Percentiles rank a stretch among this genome's conserved stretches.
phyloP scores from a whole-genome alignment of 2,888 invertebrate genomes.

The Cheilosia vernalis region DNA sequence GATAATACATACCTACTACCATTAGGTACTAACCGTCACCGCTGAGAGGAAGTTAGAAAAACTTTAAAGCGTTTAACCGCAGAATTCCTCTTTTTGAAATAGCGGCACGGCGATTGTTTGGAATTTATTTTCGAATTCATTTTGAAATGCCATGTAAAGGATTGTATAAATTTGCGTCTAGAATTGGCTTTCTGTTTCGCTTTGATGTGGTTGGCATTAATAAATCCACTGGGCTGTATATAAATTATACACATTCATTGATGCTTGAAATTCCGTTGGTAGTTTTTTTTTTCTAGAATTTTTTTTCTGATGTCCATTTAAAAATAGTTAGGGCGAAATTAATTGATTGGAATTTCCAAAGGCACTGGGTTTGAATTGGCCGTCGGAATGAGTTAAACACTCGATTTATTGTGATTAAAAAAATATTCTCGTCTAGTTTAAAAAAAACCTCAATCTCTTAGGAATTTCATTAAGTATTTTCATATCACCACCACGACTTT shows the following conservation, averaged over 20 bases:
- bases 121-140: not conserved
- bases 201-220: conserved; percentile 60
- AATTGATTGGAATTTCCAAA: too few species aligned
- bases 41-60: not conserved
- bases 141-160: conserved; percentile 15
- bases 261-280: conserved; percentile 37
- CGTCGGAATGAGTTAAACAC: too few species aligned
- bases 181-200: not conserved
- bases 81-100: not conserved
- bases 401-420: too few species aligned
- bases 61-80: conserved; percentile 13
- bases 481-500: too few species aligned
- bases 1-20: not conserved
- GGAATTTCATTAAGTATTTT: too few species aligned
- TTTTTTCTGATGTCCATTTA: too few species aligned
- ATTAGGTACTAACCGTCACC: not conserved
- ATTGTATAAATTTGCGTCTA: not conserved
- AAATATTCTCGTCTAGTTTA: too few species aligned
- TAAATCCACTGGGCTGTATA: conserved; percentile 47
- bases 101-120: not conserved
- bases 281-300: not conserved
- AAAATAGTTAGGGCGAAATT: too few species aligned
- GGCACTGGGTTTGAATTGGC: too few species aligned
- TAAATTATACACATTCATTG: conserved; percentile 53
- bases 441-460: too few species aligned